phyloP scores from a whole-genome alignment of 2,888 invertebrate genomes.

The Volucella zonaria region DNA sequence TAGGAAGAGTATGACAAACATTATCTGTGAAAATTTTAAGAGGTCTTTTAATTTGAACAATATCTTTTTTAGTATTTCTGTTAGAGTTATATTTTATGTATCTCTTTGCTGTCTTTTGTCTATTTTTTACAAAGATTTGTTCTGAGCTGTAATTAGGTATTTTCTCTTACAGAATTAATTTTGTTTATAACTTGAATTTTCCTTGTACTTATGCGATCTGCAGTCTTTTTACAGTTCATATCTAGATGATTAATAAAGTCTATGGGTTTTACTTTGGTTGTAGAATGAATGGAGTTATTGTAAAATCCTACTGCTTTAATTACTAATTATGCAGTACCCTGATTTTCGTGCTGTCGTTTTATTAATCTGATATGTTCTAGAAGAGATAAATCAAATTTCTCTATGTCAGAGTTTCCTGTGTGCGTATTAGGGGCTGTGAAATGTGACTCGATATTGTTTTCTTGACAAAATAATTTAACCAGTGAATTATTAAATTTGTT shows the following conservation, averaged over 20 bases:
- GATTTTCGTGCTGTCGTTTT: slow-evolving; percentile 43
- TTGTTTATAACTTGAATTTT: slow-evolving; percentile 25
- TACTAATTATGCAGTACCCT: slow-evolving; percentile 51
- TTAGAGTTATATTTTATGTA: slow-evolving; percentile 11
- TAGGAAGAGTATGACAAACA: not conserved
- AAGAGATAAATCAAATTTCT: slow-evolving; percentile 30
- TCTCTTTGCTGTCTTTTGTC: slow-evolving; percentile 17
- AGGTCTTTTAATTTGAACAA: slow-evolving; percentile 19
- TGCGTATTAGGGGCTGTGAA: slow-evolving; percentile 36
- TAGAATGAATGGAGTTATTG: slow-evolving; percentile 61
- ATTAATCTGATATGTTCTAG: slow-evolving; percentile 49
- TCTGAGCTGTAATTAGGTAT: slow-evolving; percentile 1
- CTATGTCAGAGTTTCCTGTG: slow-evolving; percentile 48
- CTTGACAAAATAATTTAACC: slow-evolving; percentile 22
- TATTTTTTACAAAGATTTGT: slow-evolving; percentile 43
- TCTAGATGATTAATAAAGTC: slow-evolving; percentile 56
- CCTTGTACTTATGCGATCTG: slow-evolving; percentile 10
- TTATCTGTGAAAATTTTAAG: not conserved
- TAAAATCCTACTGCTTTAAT: slow-evolving; percentile 63
- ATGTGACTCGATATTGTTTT: slow-evolving; percentile 32
- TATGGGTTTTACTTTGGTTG: slow-evolving; percentile 52
- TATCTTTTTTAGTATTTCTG: slow-evolving; percentile 2
- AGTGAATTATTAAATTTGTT: slow-evolving; percentile 36
- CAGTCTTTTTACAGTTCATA: slow-evolving; percentile 26
- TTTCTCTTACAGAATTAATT: not conserved